Conservation (phyloP, 1,140 invertebrate species). For the Meloidogyne chitwoodi region DNA sequence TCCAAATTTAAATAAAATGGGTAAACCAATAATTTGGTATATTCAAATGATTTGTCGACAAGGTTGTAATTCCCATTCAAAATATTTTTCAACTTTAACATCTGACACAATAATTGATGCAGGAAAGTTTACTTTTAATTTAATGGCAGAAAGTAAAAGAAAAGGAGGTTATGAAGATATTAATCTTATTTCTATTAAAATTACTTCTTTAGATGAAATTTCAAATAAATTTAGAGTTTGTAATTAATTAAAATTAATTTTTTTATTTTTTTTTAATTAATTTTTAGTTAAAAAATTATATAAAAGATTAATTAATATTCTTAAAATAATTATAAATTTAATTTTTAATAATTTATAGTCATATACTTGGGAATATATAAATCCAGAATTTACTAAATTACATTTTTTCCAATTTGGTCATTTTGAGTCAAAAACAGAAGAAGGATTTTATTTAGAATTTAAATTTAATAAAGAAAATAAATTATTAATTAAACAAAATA, state of each 20-base stretch:
- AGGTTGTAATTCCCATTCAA: not conserved
- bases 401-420: not conserved
- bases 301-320: no score
- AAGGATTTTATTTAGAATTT: not conserved
- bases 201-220: not conserved
- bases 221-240: not conserved
- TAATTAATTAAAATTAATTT: not conserved
- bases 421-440: not conserved
- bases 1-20: not conserved
- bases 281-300: no score
- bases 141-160: not conserved
- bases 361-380: not conserved
- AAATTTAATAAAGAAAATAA: not conserved
- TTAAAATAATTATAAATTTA: not conserved
- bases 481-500: not conserved
- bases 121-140: not conserved
- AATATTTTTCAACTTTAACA: not conserved
- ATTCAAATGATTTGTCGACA: not conserved
- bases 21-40: not conserved
- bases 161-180: not conserved
- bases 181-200: not conserved
- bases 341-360: not conserved
- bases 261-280: no score
- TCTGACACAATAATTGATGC: not conserved
- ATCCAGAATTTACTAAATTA: not conserved